Evolutionary conservation across 2,888 invertebrate genomes (phyloP).

Genomic region (Tetragonula carbonaria): DNA sequence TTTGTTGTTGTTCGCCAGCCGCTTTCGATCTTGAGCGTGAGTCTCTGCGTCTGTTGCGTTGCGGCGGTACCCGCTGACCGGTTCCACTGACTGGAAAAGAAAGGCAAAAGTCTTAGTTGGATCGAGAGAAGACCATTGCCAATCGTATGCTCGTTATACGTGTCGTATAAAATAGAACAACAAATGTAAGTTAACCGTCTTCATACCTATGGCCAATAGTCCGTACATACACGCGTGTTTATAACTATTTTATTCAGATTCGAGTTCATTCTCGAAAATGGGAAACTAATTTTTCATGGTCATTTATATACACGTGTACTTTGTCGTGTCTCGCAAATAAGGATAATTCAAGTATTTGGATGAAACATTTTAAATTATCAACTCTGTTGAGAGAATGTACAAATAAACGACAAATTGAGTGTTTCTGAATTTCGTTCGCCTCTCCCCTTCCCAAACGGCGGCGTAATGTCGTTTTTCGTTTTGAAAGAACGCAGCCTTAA

Average conservation of each 20-base stretch:
- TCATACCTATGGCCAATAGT: too few relatives aligned
- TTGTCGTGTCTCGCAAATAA: neutral
- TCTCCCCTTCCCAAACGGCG: too few relatives aligned
- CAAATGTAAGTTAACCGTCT: too few relatives aligned
- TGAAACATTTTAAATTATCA: neutral
- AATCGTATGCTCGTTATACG: too few relatives aligned
- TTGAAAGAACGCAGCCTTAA: neutral
- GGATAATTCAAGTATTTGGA: neutral
- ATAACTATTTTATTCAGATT: too few relatives aligned
- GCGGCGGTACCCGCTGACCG: neutral
- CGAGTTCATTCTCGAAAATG: neutral
- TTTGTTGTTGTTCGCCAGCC: too few relatives aligned
- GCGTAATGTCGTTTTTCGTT: neutral
- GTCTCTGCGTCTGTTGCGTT: neutral
- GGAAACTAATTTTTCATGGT: neutral
- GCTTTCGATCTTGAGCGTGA: neutral
- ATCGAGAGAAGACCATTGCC: neutral
- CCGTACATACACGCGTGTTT: too few relatives aligned
- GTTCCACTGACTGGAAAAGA: neutral
- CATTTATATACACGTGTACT: neutral
- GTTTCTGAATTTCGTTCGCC: neutral
- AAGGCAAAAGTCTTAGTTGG: neutral
- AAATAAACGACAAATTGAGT: neutral
- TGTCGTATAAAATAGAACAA: too few relatives aligned
- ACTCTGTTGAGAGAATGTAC: neutral